phyloP scores from a whole-genome alignment of 2,113 vertebrate genomes.

The Heloderma charlesbogerti region DNA sequence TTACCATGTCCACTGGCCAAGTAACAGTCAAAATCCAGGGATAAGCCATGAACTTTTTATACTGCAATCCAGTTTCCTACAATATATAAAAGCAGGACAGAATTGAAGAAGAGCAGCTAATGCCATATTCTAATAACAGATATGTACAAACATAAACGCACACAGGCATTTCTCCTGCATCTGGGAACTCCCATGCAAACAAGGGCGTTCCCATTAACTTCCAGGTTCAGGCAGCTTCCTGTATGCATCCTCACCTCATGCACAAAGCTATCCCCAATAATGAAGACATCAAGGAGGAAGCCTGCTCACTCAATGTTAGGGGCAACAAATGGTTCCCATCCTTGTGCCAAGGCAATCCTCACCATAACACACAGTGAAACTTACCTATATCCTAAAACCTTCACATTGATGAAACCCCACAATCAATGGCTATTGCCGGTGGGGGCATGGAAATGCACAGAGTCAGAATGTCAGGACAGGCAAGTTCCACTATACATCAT shows the following conservation, averaged over 20 bases:
- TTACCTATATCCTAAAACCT: not conserved
- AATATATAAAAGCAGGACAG: conserved; percentile 36
- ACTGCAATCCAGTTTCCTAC: conserved; percentile 88
- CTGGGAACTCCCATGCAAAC: not conserved
- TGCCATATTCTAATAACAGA: not conserved
- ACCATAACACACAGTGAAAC: not conserved
- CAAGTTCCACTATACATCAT: not conserved
- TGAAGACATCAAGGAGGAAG: not conserved
- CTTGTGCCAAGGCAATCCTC: not conserved
- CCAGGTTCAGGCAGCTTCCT: not conserved
- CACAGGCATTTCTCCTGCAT: not conserved
- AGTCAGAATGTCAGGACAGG: not conserved
- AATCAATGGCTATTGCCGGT: not conserved
- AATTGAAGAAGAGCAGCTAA: not conserved
- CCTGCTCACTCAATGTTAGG: not conserved
- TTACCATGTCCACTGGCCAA: conserved; percentile 89
- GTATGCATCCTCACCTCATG: not conserved
- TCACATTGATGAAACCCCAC: too few relatives aligned
- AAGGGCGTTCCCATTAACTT: not conserved
- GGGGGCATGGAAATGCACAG: not conserved
- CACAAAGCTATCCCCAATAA: not conserved
- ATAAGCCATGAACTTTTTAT: conserved; percentile 91
- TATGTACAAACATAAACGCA: not conserved
- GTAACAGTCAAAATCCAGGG: conserved; percentile 95
- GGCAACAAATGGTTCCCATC: not conserved